Conservation (phyloP, 2,888 invertebrate genomes). For the Megaustenia siamemsis region DNA sequence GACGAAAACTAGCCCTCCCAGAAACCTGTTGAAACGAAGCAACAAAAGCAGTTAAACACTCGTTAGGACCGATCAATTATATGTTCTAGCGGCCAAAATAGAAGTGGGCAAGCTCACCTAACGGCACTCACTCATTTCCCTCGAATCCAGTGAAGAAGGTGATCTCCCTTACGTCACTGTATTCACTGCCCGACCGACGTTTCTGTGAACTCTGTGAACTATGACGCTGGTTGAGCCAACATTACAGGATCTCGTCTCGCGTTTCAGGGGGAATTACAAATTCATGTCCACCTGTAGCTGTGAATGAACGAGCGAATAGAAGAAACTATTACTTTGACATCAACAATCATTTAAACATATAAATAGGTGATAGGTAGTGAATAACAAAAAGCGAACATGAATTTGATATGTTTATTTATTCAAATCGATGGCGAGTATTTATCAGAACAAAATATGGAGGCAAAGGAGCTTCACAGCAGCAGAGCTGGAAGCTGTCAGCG, state of each 20-base stretch:
- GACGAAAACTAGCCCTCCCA: no score
- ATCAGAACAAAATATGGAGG: no score
- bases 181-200: not conserved
- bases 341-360: no score
- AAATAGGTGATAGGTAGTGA: no score
- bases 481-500: no score
- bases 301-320: not conserved
- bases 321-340: not conserved
- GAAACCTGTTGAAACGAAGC: no score
- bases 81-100: not conserved
- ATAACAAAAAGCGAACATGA: no score
- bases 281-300: not conserved
- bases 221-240: not conserved
- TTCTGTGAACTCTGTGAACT: constrained; percentile 10
- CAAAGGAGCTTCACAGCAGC: no score
- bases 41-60: not conserved
- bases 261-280: not conserved
- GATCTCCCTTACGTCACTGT: constrained; percentile 7
- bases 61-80: not conserved
- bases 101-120: not conserved
- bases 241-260: not conserved
- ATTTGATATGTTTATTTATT: no score
- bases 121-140: not conserved
- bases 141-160: not conserved
- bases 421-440: no score